Evolutionary conservation across 1,140 invertebrate species (phyloP), one percentile per base, ranked within the genome.

Genomic region (Apocrypta bakeri): DNA sequence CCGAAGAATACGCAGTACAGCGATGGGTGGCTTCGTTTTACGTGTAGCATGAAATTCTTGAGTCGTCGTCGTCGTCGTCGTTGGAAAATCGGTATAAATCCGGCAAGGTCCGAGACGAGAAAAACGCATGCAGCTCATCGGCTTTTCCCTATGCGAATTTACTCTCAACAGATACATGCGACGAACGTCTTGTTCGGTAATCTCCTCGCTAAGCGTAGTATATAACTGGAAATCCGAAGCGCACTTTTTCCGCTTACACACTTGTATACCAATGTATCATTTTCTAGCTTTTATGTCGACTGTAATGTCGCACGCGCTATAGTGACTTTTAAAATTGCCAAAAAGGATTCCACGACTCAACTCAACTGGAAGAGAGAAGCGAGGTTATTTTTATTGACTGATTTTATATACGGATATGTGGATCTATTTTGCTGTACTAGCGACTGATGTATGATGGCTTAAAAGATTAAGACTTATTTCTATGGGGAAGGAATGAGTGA

Each of bases 21-120:
- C 84, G 82, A 72, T 77, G 80, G 83, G 76, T 81, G 85, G 9
- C 33, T 37, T 37, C 84, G 84, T 87, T 87, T 87, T 83, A 83
- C 84, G 84, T 81, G 84, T 84, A 75, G 29, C 74, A 83, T 79
- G 82, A 83, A 83, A 83, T 83, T 79, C 82, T 79, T 79, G 68
- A 72, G 73, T 72, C 69, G 27, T 33, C 37, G 27, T 40, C 33
- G 33, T 72, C 69, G 33, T 33, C 25, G 27, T 69, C 66, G 25
- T 27, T 29, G 56, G 56, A 9, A 42, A 42, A 72, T 21, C 27
- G 68, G 27, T 25, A 42, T 42, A 72, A 72, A 72, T 24, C 72
- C 42, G 24, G 1, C 37, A 11, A 31, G 7, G 74, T 64, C 61
- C 74, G n/a, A 40, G 8, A 61, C 40, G 29, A n/a, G 73, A 56